Evolutionary conservation across 2,797 vertebrate genomes (phyloP).

Genomic region (Liparis tanakae): DNA sequence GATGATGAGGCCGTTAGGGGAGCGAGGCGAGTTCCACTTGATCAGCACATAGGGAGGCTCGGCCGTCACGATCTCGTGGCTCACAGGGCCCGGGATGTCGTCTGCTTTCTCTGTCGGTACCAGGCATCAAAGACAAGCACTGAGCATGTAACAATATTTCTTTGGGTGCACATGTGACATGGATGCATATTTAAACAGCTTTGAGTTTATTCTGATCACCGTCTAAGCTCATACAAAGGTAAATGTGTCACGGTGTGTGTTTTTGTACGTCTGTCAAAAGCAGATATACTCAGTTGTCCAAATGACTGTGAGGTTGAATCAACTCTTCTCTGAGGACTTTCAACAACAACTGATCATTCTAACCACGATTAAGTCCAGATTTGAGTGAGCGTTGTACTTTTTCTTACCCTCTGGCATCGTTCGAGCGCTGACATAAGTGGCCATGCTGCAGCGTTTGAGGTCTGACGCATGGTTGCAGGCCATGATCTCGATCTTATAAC

Average conservation of each 20-base stretch:
- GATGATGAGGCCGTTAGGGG: slow-evolving; percentile 95
- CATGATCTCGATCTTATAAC: slow-evolving; percentile 96
- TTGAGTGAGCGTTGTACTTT: background rate
- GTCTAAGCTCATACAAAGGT: background rate
- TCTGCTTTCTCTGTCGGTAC: slow-evolving; percentile 90
- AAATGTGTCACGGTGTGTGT: background rate
- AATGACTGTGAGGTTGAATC: background rate
- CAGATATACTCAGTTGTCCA: background rate
- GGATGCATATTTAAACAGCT: background rate
- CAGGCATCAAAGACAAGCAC: slow-evolving; percentile 14
- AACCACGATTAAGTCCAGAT: background rate
- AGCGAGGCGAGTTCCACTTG: slow-evolving; percentile 90
- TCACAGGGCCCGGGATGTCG: slow-evolving; percentile 87
- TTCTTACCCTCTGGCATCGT: slow-evolving; percentile 94
- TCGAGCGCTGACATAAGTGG: slow-evolving; percentile 91
- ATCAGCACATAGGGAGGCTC: slow-evolving; percentile 86
- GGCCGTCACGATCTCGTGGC: slow-evolving; percentile 86
- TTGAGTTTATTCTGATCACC: background rate
- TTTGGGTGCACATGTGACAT: background rate
- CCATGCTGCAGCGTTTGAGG: slow-evolving; percentile 87
- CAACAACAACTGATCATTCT: background rate
- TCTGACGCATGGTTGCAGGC: slow-evolving; percentile 90
- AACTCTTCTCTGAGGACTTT: background rate
- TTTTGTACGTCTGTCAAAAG: background rate
- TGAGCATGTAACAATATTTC: background rate